Base-by-base conservation (phyloP, 2,888 invertebrate genomes). In the Lasioglossum lativentre region DNA sequence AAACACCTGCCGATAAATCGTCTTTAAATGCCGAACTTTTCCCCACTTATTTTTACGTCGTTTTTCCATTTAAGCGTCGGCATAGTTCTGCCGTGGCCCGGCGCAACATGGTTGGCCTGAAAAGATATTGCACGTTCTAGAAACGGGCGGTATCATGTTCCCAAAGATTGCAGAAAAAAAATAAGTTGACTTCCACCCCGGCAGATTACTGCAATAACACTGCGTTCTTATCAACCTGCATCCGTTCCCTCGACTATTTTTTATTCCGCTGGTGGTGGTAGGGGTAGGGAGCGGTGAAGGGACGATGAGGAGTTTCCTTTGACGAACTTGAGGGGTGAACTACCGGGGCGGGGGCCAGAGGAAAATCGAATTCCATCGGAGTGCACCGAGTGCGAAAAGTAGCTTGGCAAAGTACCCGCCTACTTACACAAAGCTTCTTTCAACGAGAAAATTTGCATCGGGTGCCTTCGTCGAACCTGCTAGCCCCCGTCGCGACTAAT, bases 391-490 rank as follows among this genome's bases (percentile, higher is more conserved):
- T 27, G 75, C 63, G 78, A 85, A 86, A 86, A 85, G 86, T 82
- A 75, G 80, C 84, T 76, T 72, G 63, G 34, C 45, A 34, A 79
- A 81, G 84, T 89, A 66, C 66, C 59, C 59, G 27, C 59, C 66
- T 66, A 86, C 86, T 89, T 80, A 74, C 72, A 52, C 63, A 83
- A 83, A 87, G 87, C 83, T 86, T 85, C 83, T 88, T 89, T 89
- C 66, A 80, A 82, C 84, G 74, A 80, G 72, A 45, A 59, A 75
- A 87, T 86, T 88, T 86, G 71, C 84, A 86, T 77, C 45, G 59
- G 47, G 34, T 10, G 2, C 30, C 72, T 83, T 42, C 68, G 38
- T n/a, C 38, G 40, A 68, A 66, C 3, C 59, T 40, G 42, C 45
- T 70, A 75, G 82, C 82, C 78, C 72, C 56, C 68, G 79, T 72